A percentile compares a stretch with the other conserved stretches of the same genome.
Conservation (phyloP, 2,113 vertebrate species). For the Forbesichthys papilliferus region DNA sequence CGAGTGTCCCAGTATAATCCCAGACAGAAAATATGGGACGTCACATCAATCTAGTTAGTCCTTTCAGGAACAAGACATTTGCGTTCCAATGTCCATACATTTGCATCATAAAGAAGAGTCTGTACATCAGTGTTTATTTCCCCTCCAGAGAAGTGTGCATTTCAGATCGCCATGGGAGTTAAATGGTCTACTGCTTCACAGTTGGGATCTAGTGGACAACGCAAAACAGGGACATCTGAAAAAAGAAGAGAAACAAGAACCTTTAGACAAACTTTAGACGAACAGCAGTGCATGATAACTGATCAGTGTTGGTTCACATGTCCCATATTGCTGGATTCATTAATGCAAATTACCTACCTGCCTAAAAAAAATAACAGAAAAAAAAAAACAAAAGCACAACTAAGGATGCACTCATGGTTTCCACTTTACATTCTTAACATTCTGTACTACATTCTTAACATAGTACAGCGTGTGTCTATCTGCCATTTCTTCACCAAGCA, state of each 20-base stretch:
- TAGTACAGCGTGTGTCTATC: neutral
- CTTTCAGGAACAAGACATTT: conserved; percentile 2
- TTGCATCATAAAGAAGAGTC: conserved; percentile 51
- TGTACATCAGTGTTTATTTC: conserved; percentile 51
- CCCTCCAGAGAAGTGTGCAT: conserved; percentile 22
- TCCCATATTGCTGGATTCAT: neutral
- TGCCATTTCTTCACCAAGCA: conserved; percentile 53
- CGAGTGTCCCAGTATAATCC: conserved; percentile 24
- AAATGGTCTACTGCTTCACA: conserved; percentile 68
- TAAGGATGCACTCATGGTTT: no score
- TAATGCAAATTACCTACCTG: neutral
- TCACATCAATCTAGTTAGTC: conserved; percentile 41
- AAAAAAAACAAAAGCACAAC: no score
- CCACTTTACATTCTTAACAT: conserved; percentile 8
- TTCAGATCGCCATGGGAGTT: conserved; percentile 50
- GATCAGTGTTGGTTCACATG: neutral
- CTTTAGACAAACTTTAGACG: conserved; percentile 16
- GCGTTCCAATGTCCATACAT: conserved; percentile 14
- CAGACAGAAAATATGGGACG: conserved; percentile 8
- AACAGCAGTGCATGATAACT: neutral
- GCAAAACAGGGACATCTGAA: conserved; percentile 64
- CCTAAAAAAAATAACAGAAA: no score
- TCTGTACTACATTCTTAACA: conserved; percentile 48
- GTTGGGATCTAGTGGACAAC: conserved; percentile 70
- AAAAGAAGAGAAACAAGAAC: conserved; percentile 36